Evolutionary conservation across 1,140 invertebrate species (phyloP), one percentile per base, ranked within the genome.

Genomic region (Bradynema listronoti): DNA sequence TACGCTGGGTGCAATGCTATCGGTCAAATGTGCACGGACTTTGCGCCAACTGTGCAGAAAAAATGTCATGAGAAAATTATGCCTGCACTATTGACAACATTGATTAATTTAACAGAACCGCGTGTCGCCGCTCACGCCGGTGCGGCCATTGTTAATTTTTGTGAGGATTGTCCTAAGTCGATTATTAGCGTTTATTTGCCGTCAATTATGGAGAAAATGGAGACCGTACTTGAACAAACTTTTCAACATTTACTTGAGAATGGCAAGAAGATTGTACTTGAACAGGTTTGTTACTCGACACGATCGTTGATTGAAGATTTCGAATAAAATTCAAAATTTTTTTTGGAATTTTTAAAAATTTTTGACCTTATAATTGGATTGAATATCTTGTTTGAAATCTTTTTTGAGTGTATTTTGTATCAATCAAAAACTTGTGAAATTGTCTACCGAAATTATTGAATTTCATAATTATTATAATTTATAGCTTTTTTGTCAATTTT

Each of bases 1-100:
- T 96, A 96, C 77, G 94, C 95, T 27, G 90, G 90, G 45, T 99
- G 95, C 78, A 99, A 98, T 82, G 91, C 92, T n/a, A 85, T 99
- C 36, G 95, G 95, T 14, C 94, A 99, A 82, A 93, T 99, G 89
- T 90, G 91, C 0, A 91, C 91, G 11, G 95, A 99, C 80, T 99
- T 99, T 83, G 90, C 90, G 4, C 91, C 91, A 3, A 83, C 83
- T 6, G 93, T 98, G 73, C 90, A 98, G 79, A 96, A 96, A 81
- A 95, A 95, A 81, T 99, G 93, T 80, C 93, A 98, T 76, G 86
- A 87, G 54, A 88, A 87, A 81, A 83, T 98, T 47, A 87, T 98
- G 33, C 89, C 90, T 36, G 89, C 88, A 11, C 80, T 99, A 27
- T 79, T 98, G 4, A 83, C 86, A 79, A 84, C 95, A n/a, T 83